Evolutionary conservation across 1,140 invertebrate genomes (phyloP), one percentile per base, ranked within the genome.

Genomic region (Macrocentrus cingulum): DNA sequence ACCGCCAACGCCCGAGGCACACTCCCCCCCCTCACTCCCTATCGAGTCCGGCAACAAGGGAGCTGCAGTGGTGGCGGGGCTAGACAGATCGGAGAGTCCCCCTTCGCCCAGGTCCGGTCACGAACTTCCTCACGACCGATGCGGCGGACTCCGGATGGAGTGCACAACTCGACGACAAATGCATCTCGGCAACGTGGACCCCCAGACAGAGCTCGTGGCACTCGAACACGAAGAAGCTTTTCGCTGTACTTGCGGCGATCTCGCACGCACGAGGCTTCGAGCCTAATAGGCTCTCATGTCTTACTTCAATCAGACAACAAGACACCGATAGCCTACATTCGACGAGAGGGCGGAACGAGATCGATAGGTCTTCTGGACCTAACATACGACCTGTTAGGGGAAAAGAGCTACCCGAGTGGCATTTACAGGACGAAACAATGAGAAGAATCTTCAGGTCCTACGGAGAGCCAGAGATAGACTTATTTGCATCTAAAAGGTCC

Each of bases 381-480:
- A 19, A 74, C 73, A 0, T 64, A 60, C 39, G 55, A 63, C 19
- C 46, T 72, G 16, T 62, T 73, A 1, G 16, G 46, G 0, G 11
- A 25, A 65, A 2, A 68, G 72, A 29, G 59, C 60, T 62, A 7
- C 69, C 71, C 46, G 75, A 76, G 49, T 75, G 70, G 72, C 70
- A 75, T 42, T 45, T 75, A 2, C 56, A 71, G 1, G 64, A 65
- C 6, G 20, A 2, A 7, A 51, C 59, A 13, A 66, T 64, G 41
- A 45, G 51, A 20, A 51, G 25, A 50, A 57, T 57, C n/a, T 75
- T 72, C 53, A 65, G 48, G 13, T 61, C 59, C 45, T 71, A 65
- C 68, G 72, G 71, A 2, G 59, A 41, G 3, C 69, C 70, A 13
- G 62, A 62, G 1, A 57, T 75, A 16, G 73, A 75, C 49, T 55